Evolutionary conservation across 2,113 vertebrate genomes (phyloP).

Genomic region (Semnornis frantzii): DNA sequence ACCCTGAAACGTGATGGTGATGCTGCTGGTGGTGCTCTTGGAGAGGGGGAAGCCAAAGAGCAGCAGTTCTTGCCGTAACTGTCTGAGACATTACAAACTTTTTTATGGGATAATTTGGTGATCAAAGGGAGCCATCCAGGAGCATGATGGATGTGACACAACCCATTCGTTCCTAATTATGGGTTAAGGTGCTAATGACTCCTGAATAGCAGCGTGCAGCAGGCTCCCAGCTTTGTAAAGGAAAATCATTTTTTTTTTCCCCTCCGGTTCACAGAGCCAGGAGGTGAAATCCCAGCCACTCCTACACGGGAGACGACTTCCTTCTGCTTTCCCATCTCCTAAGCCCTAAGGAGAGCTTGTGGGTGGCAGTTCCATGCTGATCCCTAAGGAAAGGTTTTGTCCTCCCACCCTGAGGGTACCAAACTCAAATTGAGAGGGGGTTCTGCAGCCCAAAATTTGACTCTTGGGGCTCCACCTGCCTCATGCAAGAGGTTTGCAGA

Average conservation of each 20-base stretch:
- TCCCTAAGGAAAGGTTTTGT: neutral
- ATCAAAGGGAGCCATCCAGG: neutral
- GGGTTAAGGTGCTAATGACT: neutral
- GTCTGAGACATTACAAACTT: neutral
- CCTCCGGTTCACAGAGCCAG: neutral
- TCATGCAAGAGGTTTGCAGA: neutral
- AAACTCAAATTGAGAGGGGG: accelerated
- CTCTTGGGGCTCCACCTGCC: accelerated
- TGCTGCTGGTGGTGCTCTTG: neutral
- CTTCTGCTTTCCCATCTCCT: neutral
- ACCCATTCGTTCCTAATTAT: slow-evolving; percentile 3
- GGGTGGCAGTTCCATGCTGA: neutral
- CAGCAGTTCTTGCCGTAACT: neutral
- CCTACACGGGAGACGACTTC: neutral
- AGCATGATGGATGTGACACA: slow-evolving; percentile 22
- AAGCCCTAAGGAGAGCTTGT: neutral
- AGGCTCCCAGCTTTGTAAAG: neutral
- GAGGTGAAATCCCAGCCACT: neutral
- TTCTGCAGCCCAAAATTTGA: neutral
- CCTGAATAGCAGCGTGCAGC: neutral
- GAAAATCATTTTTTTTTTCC: neutral
- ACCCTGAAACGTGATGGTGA: no score
- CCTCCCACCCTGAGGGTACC: neutral
- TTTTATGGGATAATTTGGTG: slow-evolving; percentile 25
- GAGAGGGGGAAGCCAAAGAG: neutral